A percentile compares a stretch with the other conserved stretches of the same genome.
These are phyloP conservation scores for Teleogryllus occipitalis DNA, from an alignment of 1,140 invertebrate genomes.

Conservation along the genomic window DNA sequence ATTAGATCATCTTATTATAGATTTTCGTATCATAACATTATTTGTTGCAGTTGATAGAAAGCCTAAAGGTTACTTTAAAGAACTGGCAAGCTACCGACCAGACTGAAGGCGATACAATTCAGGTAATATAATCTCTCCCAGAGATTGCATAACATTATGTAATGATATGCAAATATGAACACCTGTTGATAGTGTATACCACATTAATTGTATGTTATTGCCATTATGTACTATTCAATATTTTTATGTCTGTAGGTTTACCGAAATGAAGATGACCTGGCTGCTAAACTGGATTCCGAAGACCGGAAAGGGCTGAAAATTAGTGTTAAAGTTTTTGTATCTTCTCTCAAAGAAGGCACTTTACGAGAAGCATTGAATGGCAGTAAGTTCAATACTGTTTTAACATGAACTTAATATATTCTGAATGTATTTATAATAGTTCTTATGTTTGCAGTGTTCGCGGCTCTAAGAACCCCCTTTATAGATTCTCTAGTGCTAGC, in stretches of 20 bases:
- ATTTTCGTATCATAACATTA: conserved; percentile 10
- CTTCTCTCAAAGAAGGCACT: conserved; percentile 34
- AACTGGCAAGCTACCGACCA: conserved; percentile 39
- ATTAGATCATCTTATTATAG: conserved; percentile 25
- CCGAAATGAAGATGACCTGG: conserved; percentile 27
- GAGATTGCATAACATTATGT: background rate
- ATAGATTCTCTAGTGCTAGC: conserved; percentile 70
- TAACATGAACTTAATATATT: conserved; percentile 18
- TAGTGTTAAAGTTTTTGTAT: conserved; percentile 49
- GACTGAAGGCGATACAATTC: conserved; percentile 12
- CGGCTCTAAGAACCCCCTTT: conserved; percentile 49
- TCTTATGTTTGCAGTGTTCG: conserved; percentile 48
- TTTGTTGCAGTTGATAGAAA: conserved; percentile 57
- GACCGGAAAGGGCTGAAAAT: conserved; percentile 48
- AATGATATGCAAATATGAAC: background rate
- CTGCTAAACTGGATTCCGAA: conserved; percentile 29
- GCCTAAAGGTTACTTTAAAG: conserved; percentile 54
- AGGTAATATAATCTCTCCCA: conserved; percentile 6
- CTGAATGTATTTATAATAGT: conserved; percentile 20
- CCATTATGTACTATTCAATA: background rate
- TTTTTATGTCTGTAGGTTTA: conserved; percentile 28
- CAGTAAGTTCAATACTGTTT: conserved; percentile 33
- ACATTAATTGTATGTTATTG: background rate
- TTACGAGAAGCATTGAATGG: conserved; percentile 41
- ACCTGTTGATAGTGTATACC: background rate